Evolutionary conservation across 2,888 invertebrate genomes (phyloP).

Genomic region (Parnassius mnemosyne): DNA sequence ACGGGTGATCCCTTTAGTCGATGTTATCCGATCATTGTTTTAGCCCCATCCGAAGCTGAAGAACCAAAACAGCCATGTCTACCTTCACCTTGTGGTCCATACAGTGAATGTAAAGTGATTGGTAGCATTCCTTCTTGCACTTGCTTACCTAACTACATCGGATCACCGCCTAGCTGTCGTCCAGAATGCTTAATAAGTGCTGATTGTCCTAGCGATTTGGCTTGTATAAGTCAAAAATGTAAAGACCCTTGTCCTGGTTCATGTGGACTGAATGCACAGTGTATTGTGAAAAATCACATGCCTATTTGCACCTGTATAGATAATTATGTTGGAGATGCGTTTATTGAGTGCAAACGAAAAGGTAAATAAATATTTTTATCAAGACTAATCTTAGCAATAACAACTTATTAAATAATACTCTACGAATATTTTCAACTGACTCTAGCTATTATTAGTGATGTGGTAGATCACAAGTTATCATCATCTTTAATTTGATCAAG

Average conservation of each 20-base stretch:
- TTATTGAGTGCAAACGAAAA: conserved; percentile 80
- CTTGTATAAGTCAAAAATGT: conserved; percentile 89
- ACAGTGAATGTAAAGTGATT: conserved; percentile 83
- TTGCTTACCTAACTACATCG: conserved; percentile 83
- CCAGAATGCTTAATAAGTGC: conserved; percentile 86
- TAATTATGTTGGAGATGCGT: conserved; percentile 88
- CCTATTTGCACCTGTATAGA: conserved; percentile 87
- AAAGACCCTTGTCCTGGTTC: conserved; percentile 90
- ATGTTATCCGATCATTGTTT: conserved; percentile 65
- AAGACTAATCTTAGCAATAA: not conserved
- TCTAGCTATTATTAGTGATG: no score
- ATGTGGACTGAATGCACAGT: conserved; percentile 84
- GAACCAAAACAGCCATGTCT: conserved; percentile 76
- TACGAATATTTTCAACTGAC: no score
- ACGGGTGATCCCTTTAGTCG: conserved; percentile 85
- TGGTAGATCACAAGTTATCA: no score
- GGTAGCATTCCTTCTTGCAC: conserved; percentile 83
- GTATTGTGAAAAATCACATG: conserved; percentile 85
- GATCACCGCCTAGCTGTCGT: conserved; percentile 85
- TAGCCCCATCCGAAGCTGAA: conserved; percentile 43
- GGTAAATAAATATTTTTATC: conserved; percentile 53
- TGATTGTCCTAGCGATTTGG: conserved; percentile 87
- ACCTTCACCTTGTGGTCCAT: conserved; percentile 84
- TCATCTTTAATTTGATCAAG: no score
- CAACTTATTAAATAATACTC: no score